Evolutionary conservation across 2,113 vertebrate species (phyloP).

Genomic region (Ellobius talpinus): DNA sequence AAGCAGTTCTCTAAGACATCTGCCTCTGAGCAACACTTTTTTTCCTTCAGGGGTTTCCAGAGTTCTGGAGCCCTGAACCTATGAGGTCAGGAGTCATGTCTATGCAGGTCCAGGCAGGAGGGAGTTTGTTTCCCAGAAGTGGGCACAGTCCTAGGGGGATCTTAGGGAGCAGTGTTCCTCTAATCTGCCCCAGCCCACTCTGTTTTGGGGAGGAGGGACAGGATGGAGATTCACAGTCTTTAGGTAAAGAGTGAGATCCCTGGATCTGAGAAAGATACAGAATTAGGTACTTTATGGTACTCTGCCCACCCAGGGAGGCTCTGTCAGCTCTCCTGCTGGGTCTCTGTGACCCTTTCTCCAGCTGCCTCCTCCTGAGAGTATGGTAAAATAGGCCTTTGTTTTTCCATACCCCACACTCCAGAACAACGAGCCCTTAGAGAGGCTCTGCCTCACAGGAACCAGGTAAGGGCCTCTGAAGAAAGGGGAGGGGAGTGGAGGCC

Average conservation of each 20-base stretch:
- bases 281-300: conserved; percentile 21
- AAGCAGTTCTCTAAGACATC: not conserved
- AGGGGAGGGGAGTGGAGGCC: not conserved
- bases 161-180: not conserved
- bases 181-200: not conserved
- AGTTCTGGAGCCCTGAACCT: not conserved
- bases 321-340: not conserved
- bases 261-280: not conserved
- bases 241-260: not conserved
- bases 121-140: not conserved
- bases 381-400: not conserved
- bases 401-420: not conserved
- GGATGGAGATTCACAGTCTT: not conserved
- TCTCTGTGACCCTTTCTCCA: not conserved
- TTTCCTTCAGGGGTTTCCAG: not conserved
- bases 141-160: not conserved
- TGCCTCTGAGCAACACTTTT: not conserved
- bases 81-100: not conserved
- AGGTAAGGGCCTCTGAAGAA: not conserved
- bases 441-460: not conserved
- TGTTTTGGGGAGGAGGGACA: not conserved
- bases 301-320: not conserved
- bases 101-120: not conserved
- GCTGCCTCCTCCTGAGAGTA: not conserved
- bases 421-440: too few relatives aligned